Percentiles rank a stretch among this genome's conserved stretches.
These are phyloP conservation scores for Phrynocephalus guinanensis DNA, from an alignment of 2,797 vertebrate genomes.

Conservation along the genomic window DNA sequence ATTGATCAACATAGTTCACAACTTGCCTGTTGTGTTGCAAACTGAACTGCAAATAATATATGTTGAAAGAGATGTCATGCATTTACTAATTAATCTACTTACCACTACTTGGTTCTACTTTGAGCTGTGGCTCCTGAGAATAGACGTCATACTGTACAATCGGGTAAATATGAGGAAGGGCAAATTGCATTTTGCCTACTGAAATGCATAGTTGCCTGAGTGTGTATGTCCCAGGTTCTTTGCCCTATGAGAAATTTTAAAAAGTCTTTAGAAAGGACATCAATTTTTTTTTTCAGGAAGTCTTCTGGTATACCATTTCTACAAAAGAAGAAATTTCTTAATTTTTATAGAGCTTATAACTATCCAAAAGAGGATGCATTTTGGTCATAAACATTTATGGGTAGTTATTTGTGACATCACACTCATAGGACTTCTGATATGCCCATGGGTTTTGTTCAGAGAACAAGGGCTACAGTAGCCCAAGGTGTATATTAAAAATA, in stretches of 20 bases:
- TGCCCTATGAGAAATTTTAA: conserved; percentile 80
- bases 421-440: neutral
- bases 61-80: neutral
- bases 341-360: neutral
- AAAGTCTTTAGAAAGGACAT: neutral
- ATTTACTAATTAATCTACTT: conserved; percentile 56
- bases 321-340: neutral
- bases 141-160: conserved; percentile 94
- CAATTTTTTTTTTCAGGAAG: neutral
- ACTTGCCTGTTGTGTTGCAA: neutral
- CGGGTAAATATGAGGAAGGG: conserved; percentile 93
- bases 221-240: conserved; percentile 90
- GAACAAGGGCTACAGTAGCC: neutral
- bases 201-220: conserved; percentile 91
- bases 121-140: conserved; percentile 96
- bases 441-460: neutral
- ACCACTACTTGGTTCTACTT: conserved; percentile 93
- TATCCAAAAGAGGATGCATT: neutral
- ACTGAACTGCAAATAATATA: neutral
- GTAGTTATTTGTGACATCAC: neutral
- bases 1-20: neutral
- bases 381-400: neutral
- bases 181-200: conserved; percentile 89
- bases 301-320: neutral
- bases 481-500: neutral